These are phyloP conservation scores for Pristis pectinata DNA, from an alignment of 2,797 vertebrate genomes.

Conservation along the genomic window DNA sequence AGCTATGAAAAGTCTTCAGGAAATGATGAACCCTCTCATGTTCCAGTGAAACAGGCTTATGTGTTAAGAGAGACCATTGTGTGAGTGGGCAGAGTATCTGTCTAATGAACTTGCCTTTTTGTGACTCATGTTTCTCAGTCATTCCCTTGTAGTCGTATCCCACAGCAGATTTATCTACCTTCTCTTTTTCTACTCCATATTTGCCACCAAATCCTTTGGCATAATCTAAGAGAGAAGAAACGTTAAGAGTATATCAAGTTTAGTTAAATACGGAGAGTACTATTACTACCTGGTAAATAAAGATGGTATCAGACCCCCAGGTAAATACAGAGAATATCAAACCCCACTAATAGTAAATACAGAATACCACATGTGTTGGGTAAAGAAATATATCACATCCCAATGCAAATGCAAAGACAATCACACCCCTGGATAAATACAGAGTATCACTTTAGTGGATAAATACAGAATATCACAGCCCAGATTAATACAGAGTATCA, in stretches of 20 bases:
- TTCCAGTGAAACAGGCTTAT: not conserved
- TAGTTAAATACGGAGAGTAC: no score
- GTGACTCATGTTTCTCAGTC: conserved; percentile 77
- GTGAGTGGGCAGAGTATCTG: not conserved
- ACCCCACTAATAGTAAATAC: no score
- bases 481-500: not conserved
- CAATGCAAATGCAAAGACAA: not conserved
- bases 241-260: not conserved
- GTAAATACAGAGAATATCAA: not conserved
- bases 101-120: conserved; percentile 59
- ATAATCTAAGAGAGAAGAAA: conserved; percentile 61
- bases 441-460: not conserved
- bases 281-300: not conserved
- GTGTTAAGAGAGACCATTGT: not conserved
- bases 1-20: not conserved
- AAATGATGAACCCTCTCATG: not conserved
- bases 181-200: conserved; percentile 78
- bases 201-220: conserved; percentile 82
- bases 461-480: not conserved
- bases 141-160: conserved; percentile 79
- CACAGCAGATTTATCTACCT: conserved; percentile 72
- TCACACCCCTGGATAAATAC: not conserved
- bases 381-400: no score
- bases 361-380: no score
- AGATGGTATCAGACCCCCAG: not conserved